phyloP scores from a whole-genome alignment of 2,797 vertebrate genomes.

The Pseudochromis fuscus region DNA sequence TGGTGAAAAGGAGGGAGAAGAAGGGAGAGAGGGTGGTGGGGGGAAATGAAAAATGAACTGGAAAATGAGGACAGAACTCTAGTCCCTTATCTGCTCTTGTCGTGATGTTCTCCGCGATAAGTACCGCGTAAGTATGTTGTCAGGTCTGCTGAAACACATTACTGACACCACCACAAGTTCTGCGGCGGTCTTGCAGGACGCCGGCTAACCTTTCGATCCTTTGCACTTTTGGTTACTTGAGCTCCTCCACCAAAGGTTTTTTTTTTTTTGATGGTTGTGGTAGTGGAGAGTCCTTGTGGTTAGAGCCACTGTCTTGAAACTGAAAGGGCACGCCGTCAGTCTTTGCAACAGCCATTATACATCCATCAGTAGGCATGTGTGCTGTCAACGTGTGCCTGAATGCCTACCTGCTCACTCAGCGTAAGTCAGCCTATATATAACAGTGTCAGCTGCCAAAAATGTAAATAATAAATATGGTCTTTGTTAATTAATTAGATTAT shows the following conservation, averaged over 20 bases:
- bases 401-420: conserved; percentile 48
- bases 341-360: conserved; percentile 54
- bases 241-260: conserved; percentile 46
- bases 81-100: conserved; percentile 72
- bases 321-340: conserved; percentile 62
- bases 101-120: conserved; percentile 72
- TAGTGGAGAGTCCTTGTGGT: conserved; percentile 36
- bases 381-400: conserved; percentile 54
- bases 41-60: conserved; percentile 71
- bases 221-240: conserved; percentile 48
- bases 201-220: conserved; percentile 51
- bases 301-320: conserved; percentile 32
- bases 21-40: conserved; percentile 5
- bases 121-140: conserved; percentile 68
- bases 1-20: conserved; percentile 50
- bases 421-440: conserved; percentile 29
- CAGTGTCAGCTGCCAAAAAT: conserved; percentile 24
- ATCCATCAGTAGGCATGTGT: conserved; percentile 66
- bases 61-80: conserved; percentile 75
- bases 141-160: conserved; percentile 65
- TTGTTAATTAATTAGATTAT: conserved; percentile 55
- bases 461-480: conserved; percentile 49
- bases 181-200: conserved; percentile 27
- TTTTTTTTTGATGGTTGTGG: conserved; percentile 54
- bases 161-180: conserved; percentile 49